phyloP scores from a whole-genome alignment of 2,888 invertebrate genomes.

The Agapetus fuscipes region DNA sequence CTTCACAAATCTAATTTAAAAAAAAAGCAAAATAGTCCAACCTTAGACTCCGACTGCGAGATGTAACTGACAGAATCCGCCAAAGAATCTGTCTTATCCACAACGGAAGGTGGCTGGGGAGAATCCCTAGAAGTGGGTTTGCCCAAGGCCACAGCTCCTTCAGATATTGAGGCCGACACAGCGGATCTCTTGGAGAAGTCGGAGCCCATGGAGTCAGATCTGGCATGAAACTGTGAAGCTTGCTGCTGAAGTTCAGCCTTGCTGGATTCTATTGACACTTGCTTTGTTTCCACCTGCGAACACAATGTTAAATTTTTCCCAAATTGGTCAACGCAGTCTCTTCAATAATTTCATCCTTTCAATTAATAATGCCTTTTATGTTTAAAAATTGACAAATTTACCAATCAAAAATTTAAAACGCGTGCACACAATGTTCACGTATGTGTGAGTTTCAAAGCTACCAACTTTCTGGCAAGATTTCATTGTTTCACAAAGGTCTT shows the following conservation, averaged over 20 bases:
- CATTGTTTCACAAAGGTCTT: too few relatives aligned
- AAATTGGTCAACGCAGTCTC: not conserved
- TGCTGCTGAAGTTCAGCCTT: not conserved
- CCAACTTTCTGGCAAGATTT: too few relatives aligned
- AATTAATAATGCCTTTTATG: too few relatives aligned
- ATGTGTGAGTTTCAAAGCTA: too few relatives aligned
- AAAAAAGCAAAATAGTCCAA: conserved; percentile 23
- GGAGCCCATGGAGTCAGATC: conserved; percentile 40
- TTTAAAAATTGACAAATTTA: too few relatives aligned
- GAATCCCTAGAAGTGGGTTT: conserved; percentile 10
- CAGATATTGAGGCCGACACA: conserved; percentile 1
- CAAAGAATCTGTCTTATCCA: conserved; percentile 39
- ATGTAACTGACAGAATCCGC: conserved; percentile 41
- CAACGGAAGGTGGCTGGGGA: conserved; percentile 24
- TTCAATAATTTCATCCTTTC: too few relatives aligned
- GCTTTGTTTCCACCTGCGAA: conserved; percentile 3
- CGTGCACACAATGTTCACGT: too few relatives aligned
- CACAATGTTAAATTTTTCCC: not conserved
- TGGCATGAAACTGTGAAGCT: conserved; percentile 29
- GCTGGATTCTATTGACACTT: conserved; percentile 5
- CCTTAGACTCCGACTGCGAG: conserved; percentile 45
- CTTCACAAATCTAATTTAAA: too few relatives aligned
- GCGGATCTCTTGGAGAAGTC: conserved; percentile 25
- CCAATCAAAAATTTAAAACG: too few relatives aligned
- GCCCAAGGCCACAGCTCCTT: conserved; percentile 33